These are phyloP conservation scores for Erinaceus europaeus DNA, from an alignment of 2,113 vertebrate genomes.

Conservation along the genomic window DNA sequence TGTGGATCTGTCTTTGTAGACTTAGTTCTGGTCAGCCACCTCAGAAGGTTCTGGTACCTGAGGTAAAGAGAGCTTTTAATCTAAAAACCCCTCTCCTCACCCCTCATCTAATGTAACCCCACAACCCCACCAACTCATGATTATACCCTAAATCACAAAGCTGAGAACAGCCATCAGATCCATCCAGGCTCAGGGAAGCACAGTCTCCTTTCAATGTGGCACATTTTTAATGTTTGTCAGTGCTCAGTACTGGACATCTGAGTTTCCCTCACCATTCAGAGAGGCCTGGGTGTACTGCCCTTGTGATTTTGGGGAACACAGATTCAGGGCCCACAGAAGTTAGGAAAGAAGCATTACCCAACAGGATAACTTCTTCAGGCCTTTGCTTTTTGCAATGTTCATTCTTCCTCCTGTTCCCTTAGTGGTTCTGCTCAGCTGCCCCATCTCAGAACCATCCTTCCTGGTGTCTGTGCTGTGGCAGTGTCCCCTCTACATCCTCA, in stretches of 20 bases:
- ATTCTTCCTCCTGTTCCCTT: neutral
- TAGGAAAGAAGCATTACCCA: no score
- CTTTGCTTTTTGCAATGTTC: no score
- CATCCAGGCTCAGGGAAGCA: rapidly evolving
- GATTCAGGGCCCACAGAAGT: neutral
- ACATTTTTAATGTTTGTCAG: neutral
- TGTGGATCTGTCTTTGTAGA: neutral
- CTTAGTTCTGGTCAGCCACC: neutral
- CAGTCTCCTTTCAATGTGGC: rapidly evolving
- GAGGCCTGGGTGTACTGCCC: neutral
- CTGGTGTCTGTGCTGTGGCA: rapidly evolving
- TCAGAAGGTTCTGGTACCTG: neutral
- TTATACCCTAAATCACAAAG: neutral
- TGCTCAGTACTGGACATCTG: neutral
- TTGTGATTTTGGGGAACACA: neutral
- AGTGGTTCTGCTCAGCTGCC: neutral
- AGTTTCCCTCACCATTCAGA: neutral
- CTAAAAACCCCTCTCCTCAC: neutral
- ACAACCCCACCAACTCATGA: no score
- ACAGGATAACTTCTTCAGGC: no score
- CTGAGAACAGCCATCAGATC: neutral
- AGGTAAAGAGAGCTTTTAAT: neutral
- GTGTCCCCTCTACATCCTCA: neutral
- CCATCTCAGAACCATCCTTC: neutral
- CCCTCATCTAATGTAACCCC: no score